These are phyloP conservation scores for Pipistrellus kuhlii DNA, from an alignment of 2,797 vertebrate genomes.

Conservation along the genomic window DNA sequence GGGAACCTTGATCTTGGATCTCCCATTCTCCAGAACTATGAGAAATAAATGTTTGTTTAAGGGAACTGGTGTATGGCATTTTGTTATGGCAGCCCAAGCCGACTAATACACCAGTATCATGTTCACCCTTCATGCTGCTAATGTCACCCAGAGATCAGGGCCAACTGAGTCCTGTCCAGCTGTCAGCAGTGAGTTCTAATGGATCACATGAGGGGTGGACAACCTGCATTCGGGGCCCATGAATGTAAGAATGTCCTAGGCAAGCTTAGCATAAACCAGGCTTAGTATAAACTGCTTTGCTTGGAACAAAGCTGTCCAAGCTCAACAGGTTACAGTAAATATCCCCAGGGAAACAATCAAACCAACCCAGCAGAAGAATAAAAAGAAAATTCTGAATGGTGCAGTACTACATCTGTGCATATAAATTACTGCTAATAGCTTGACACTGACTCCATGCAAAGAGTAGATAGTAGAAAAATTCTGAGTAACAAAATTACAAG, in stretches of 20 bases:
- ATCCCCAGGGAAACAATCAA: slow-evolving; percentile 45
- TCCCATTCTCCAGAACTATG: slow-evolving; percentile 1
- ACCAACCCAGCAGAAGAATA: slow-evolving; percentile 6
- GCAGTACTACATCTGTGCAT: background rate
- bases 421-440: background rate
- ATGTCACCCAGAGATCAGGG: slow-evolving; percentile 44
- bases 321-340: slow-evolving; percentile 50
- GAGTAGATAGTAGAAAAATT: background rate
- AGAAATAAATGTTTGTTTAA: slow-evolving; percentile 54
- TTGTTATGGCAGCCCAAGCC: background rate
- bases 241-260: slow-evolving; percentile 52
- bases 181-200: slow-evolving; percentile 35
- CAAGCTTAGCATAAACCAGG: slow-evolving; percentile 64
- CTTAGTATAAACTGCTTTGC: slow-evolving; percentile 30
- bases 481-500: slow-evolving; percentile 34
- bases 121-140: slow-evolving; percentile 27
- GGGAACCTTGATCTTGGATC: background rate
- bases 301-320: background rate
- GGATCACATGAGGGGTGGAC: slow-evolving; percentile 54
- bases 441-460: slow-evolving; percentile 13
- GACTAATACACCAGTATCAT: slow-evolving; percentile 49
- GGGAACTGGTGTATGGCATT: background rate
- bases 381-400: background rate
- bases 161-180: background rate
- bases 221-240: slow-evolving; percentile 7